Conservation (phyloP, 2,888 invertebrate genomes). For the Pimpla rufipes region DNA sequence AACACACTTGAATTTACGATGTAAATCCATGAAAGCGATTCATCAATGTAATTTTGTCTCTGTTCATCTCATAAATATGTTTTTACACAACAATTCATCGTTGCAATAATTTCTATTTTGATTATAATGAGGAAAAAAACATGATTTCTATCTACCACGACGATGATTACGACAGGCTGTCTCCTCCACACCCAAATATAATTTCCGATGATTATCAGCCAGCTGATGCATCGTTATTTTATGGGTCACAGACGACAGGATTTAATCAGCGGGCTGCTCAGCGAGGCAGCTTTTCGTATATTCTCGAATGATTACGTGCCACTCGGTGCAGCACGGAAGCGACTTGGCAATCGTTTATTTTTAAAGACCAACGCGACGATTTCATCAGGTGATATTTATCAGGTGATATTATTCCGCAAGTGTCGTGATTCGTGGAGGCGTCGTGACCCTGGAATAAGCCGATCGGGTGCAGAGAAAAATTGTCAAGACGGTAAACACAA, state of each 20-base stretch:
- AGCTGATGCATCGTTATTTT: background rate
- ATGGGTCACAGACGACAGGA: background rate
- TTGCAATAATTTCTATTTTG: no score
- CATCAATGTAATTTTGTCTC: no score
- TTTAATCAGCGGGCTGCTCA: background rate
- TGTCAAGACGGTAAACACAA: conserved; percentile 10
- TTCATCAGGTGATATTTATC: conserved; percentile 36
- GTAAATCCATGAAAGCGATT: no score
- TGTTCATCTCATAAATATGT: no score
- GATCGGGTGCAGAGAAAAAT: conserved; percentile 27
- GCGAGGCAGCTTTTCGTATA: background rate
- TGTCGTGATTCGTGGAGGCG: conserved; percentile 19
- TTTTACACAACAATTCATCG: no score
- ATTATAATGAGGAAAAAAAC: no score
- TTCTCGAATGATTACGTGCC: background rate
- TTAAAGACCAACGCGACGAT: background rate
- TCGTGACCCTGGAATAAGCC: conserved; percentile 23
- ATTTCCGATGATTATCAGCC: background rate
- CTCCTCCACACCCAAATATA: background rate
- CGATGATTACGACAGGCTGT: background rate
- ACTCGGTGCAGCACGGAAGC: background rate
- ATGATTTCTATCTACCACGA: no score
- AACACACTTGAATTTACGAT: no score
- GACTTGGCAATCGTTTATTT: background rate
- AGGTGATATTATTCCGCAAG: background rate